Evolutionary conservation across 1,140 invertebrate species (phyloP).

Genomic region (Maniola jurtina): DNA sequence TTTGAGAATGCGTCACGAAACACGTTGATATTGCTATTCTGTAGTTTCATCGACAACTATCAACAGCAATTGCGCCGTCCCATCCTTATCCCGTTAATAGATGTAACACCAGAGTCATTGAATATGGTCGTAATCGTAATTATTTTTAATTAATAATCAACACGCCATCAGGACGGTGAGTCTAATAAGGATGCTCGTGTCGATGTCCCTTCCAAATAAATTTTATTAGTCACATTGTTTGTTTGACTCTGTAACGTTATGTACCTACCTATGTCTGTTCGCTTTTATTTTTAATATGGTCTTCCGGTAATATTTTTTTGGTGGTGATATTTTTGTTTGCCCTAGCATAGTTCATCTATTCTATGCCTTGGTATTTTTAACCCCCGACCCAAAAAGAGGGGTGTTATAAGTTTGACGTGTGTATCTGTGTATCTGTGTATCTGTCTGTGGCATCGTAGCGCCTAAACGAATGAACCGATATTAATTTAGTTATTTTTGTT

Average conservation of each 20-base stretch:
- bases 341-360: background rate
- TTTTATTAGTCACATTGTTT: conserved; percentile 49
- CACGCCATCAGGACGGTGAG: conserved; percentile 66
- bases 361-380: no score
- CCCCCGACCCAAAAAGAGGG: no score
- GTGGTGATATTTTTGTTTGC: conserved; percentile 13
- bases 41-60: background rate
- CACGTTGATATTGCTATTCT: no score
- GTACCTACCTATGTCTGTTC: conserved; percentile 21
- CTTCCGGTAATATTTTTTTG: conserved; percentile 32
- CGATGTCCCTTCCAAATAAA: conserved; percentile 67
- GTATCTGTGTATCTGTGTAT: no score
- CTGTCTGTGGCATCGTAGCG: no score
- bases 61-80: conserved; percentile 2
- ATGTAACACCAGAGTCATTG: conserved; percentile 77
- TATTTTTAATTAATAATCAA: conserved; percentile 79
- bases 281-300: conserved; percentile 33
- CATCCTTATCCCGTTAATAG: conserved; percentile 70
- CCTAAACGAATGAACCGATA: no score
- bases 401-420: no score
- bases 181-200: conserved; percentile 73
- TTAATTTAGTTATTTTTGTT: no score
- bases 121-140: conserved; percentile 78
- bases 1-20: no score
- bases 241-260: conserved; percentile 30